Evolutionary conservation across 2,113 vertebrate genomes (phyloP), one percentile per base, ranked within the genome.

Genomic region (Nipponia nippon): DNA sequence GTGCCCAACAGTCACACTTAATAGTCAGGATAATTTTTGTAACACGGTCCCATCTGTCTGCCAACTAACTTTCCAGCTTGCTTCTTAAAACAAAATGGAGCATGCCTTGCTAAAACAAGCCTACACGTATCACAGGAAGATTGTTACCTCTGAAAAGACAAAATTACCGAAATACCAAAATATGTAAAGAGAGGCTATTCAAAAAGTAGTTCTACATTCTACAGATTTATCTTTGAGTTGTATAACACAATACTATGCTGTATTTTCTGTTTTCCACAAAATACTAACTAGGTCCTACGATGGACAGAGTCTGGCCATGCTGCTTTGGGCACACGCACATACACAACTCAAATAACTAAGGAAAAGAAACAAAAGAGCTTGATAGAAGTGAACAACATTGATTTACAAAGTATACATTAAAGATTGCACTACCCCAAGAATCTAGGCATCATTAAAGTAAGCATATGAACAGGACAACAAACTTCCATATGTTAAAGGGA

Each of bases 1-100:
- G 11, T 42, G 42, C 29, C n/a, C 38, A 47, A 20, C 6, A 29
- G 21, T 30, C 7, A 11, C 32, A 10, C 14, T n/a, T 27, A n/a
- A 23, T 1, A 65, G 11, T 30, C 1, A 0, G 30, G 47, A 30
- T 72, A 18, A 47, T 47, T 52, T n/a, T 56, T 0, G 0, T 32
- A 42, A 62, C 11, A 6, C 21, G 11, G 52, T n/a, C 42, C 23
- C 16, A 77, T 29, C 34, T 42, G 49, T 7, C 50, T 59, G n/a
- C 44, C 66, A 70, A 1, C 4, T 25, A 9, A 25, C 30, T 20
- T 70, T 49, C n/a, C 53, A 55, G n/a, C 29, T 63, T n/a, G 3
- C 16, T 65, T 7, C 26, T 56, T 27, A 26, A 32, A 71, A 4
- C 25, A 50, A 61, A 59, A 75, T 1, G 4, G 34, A 83, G 18